Evolutionary conservation across 2,113 vertebrate species (phyloP), one percentile per base, ranked within the genome.

Genomic region (Ivindomyrus marchei): DNA sequence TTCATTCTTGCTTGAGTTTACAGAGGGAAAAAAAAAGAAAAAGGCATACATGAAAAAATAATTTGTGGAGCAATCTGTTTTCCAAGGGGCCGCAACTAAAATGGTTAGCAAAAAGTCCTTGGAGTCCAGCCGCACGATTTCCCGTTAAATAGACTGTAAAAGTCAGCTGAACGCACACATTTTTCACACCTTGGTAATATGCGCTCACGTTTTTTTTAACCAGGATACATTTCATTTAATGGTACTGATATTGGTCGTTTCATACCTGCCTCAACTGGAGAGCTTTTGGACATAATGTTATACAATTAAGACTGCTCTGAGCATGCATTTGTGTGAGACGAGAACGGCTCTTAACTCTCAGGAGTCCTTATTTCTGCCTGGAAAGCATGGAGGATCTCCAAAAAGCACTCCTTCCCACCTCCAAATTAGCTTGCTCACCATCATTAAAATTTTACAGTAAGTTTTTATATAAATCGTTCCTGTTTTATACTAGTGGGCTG

Each of bases 231-330:
- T 58, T 58, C 52, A 89, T 85, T 56, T 47, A 80, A 85, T 46
- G n/a, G 42, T 27, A 80, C 39, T 85, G 80, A 89, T 89, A 42
- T 11, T 85, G 45, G 74, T 80, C 52, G 49, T 89, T 89, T 89
- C n/a, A 27, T 85, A 62, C 52, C 80, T 62, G 36, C 46, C 31
- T 42, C 47, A 27, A 49, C 53, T 31, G 19, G 13, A 39, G 31
- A 46, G 19, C 36, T 46, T 66, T 50, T 88, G 24, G 52, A 88
- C 36, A 53, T 88, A 84, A 90, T 90, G 39, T 88, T 83, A 90
- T 88, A 88, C 70, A 88, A 88, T 88, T 58, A 88, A 88, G 49
- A 13, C n/a, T 36, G 62, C 10, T 53, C 70, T 80, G 70, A 88
- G 86, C 70, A 3, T 45, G 58, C 66, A 83, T 85, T 62, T 88